Base-by-base conservation (phyloP, 2,888 invertebrate species). In the Scrobipalpa costella region DNA sequence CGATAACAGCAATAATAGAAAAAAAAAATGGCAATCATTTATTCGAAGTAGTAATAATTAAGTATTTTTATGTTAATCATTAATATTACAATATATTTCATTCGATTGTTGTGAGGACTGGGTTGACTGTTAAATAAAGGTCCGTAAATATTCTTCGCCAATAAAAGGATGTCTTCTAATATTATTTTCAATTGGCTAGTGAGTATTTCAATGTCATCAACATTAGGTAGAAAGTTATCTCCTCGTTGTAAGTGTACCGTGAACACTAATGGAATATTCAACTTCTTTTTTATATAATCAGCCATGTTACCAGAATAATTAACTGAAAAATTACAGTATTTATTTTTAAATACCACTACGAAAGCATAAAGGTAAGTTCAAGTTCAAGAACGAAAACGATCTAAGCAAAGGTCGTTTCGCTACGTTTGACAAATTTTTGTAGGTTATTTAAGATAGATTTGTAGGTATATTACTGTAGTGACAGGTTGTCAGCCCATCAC, bases 271-370 rank as follows among this genome's bases (percentile, higher is more conserved):
- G 55, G 55, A 34, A 55, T 34, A 55, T 55, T 15, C 33, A 21
- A 5, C 36, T 27, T 27, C 13, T 9, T 63, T 34, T 9, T 49
- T 17, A 49, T 0, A 40, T 11, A 34, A 17, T 57, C 33, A 17
- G 15, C 34, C 8, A 66, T 59, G 40, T 57, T 61, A 21, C 8
- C 55, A 8, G 55, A n/a, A 15, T 55, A 55, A 15, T 55, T 55
- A 34, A 34, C 55, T 55, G 55, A 7, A 55, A 55, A 50, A 50
- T 8, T 11, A 7, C 1, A 1, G 27, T 47, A 3, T 7, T 47
- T 7, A n/a, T n/a, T n/a, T n/a, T n/a, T n/a, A n/a, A n/a, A n/a
- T n/a, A n/a, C n/a, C n/a, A n/a, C n/a, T n/a, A n/a, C n/a, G n/a
- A n/a, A n/a, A n/a, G n/a, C n/a, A n/a, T n/a, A n/a, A n/a, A n/a